Percentiles rank a stretch among this genome's conserved stretches.
phyloP scores from a whole-genome alignment of 1,140 invertebrate genomes.

The Penaeus japonicus region DNA sequence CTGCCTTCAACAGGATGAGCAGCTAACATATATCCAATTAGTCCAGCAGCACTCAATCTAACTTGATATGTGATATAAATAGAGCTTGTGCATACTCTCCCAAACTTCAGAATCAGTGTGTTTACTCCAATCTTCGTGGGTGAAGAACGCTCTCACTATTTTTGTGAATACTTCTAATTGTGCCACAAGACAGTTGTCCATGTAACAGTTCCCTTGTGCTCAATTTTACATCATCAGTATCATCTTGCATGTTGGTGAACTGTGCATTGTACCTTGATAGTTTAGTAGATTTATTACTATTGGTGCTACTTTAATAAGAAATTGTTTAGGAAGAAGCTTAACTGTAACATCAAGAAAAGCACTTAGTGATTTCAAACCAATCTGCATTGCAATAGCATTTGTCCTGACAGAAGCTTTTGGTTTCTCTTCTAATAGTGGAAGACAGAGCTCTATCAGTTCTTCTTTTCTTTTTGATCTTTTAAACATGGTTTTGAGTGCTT shows the following conservation, averaged over 20 bases:
- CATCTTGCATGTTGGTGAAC: not conserved
- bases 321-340: constrained; percentile 2
- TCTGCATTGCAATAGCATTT: constrained; percentile 19
- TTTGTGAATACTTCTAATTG: constrained; percentile 46
- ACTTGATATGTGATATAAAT: constrained; percentile 55
- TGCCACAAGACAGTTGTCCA: constrained; percentile 37
- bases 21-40: constrained; percentile 53
- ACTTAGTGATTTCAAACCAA: constrained; percentile 23
- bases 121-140: constrained; percentile 10
- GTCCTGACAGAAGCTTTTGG: not conserved
- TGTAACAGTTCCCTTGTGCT: constrained; percentile 4
- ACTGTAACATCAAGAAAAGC: constrained; percentile 40
- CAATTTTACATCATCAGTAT: constrained; percentile 18
- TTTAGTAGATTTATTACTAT: not conserved
- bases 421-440: constrained; percentile 34
- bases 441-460: constrained; percentile 33
- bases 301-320: constrained; percentile 11
- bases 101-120: constrained; percentile 33
- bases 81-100: constrained; percentile 37
- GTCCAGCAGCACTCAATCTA: constrained; percentile 11
- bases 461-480: constrained; percentile 30
- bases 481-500: constrained; percentile 40
- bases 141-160: constrained; percentile 14
- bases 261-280: constrained; percentile 2
- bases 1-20: constrained; percentile 41